Evolutionary conservation across 2,113 vertebrate genomes (phyloP), one percentile per base, ranked within the genome.

Genomic region (Noctilio leporinus): DNA sequence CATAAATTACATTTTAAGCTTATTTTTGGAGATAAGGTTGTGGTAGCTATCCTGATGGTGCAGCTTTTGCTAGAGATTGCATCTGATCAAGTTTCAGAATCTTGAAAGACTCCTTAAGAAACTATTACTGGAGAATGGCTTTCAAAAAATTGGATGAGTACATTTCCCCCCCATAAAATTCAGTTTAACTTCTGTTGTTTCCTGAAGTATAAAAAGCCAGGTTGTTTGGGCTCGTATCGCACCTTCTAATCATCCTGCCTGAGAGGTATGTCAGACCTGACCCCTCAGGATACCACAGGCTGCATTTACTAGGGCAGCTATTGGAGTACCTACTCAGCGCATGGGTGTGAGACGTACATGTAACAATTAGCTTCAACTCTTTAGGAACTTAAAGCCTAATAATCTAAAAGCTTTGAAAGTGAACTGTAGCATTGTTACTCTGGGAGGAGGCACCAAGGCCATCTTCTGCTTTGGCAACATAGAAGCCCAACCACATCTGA

Each of bases 201-300:
- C 72, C 78, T 38, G 77, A 92, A 95, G 81, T 43, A 88, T 93
- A 72, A 57, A 87, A 82, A 49, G 9, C 51, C 28, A 82, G 40
- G 33, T 95, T 85, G 73, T 89, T 91, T 75, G 72, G 55, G 22
- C 24, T 80, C 19, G 45, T 45, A 30, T 40, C 20, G 38, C 55
- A 90, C 57, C 62, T 75, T 90, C 22, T 92, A 87, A 80, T 97
- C 78, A 77, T 82, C 65, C 72, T 87, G 38, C n/a, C 55, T 26
- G 47, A 83, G 69, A 83, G 53, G 62, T 67, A 49, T 57, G 90
- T 93, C n/a, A 92, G 53, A 82, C 72, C 62, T 77, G 89, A 7
- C 38, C 67, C 14, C 38, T 82, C 24, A 26, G 28, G 40, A 88
- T 76, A 8, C n/a, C 3, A 3, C 45, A 55, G 47, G 40, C 28